Percentiles rank a stretch among this genome's conserved stretches.
Evolutionary conservation across 2,888 invertebrate species (phyloP).

Genomic region (Isoperla grammatica): DNA sequence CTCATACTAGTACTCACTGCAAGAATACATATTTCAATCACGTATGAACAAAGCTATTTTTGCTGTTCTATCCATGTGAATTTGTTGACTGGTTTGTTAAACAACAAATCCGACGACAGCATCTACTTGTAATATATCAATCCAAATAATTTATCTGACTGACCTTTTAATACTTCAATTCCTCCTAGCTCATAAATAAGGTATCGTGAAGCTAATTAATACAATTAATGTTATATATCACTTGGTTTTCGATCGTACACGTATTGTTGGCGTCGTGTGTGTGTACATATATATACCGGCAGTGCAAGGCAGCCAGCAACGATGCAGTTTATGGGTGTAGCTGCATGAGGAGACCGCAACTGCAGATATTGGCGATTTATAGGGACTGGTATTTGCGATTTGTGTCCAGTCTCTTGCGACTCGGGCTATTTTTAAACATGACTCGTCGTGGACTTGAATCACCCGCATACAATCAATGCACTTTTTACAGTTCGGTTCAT

Average conservation of each 20-base stretch:
- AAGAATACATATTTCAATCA: too few relatives aligned
- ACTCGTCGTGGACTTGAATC: not conserved
- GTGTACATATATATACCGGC: not conserved
- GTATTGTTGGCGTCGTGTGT: not conserved
- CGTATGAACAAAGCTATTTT: not conserved
- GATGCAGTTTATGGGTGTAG: slow-evolving; percentile 2
- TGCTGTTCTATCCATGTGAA: slow-evolving; percentile 7
- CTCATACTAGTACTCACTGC: too few relatives aligned
- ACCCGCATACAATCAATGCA: not conserved
- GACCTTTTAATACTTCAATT: slow-evolving; percentile 8
- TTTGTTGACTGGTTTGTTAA: slow-evolving; percentile 11
- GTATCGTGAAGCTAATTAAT: slow-evolving; percentile 18
- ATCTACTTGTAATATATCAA: not conserved
- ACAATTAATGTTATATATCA: slow-evolving; percentile 17
- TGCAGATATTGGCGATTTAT: slow-evolving; percentile 19
- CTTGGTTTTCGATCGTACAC: not conserved
- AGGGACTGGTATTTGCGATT: slow-evolving; percentile 15
- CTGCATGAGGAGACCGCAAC: slow-evolving; percentile 1
- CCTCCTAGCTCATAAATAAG: slow-evolving; percentile 7
- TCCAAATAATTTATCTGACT: slow-evolving; percentile 7
- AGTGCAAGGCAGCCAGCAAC: slow-evolving; percentile 4
- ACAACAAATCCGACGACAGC: not conserved
- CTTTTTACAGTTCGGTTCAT: too few relatives aligned
- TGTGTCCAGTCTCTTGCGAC: not conserved
- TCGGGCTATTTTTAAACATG: slow-evolving; percentile 2